Conservation (phyloP, 2,113 vertebrate genomes). For the Oenanthe oenanthe region DNA sequence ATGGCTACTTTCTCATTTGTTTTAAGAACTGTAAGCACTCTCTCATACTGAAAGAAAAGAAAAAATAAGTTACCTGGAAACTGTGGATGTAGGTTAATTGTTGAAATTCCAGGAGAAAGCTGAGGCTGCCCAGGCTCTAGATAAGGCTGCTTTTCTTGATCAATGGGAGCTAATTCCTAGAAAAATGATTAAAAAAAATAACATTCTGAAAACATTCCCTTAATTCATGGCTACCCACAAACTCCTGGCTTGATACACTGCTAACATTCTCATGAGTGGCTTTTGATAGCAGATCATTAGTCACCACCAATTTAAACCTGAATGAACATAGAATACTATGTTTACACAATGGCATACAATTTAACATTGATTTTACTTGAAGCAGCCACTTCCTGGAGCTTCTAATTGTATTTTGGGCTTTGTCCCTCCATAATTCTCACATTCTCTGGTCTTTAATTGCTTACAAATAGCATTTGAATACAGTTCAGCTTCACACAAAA, state of each 20-base stretch:
- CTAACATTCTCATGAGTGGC: neutral
- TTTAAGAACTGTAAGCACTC: neutral
- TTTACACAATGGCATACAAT: neutral
- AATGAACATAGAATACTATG: neutral
- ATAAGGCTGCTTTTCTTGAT: conserved; percentile 77
- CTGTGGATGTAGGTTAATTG: conserved; percentile 82
- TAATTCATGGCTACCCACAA: neutral
- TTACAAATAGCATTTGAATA: neutral
- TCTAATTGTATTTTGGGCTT: neutral
- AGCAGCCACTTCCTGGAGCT: neutral
- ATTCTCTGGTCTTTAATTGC: neutral
- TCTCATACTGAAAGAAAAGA: neutral
- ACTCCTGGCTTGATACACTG: neutral
- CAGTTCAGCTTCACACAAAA: neutral
- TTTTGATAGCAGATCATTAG: neutral
- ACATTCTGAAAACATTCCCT: neutral
- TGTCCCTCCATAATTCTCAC: neutral
- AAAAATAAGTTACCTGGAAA: conserved; percentile 82
- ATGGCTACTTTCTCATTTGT: neutral
- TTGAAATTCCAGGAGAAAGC: conserved; percentile 88
- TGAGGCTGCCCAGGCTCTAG: conserved; percentile 85
- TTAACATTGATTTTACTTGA: neutral
- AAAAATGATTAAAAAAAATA: neutral
- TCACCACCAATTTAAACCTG: neutral
- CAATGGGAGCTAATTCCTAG: conserved; percentile 77